Evolutionary conservation across 2,888 invertebrate species (phyloP), one percentile per base, ranked within the genome.

Genomic region (Osmoderma eremita): DNA sequence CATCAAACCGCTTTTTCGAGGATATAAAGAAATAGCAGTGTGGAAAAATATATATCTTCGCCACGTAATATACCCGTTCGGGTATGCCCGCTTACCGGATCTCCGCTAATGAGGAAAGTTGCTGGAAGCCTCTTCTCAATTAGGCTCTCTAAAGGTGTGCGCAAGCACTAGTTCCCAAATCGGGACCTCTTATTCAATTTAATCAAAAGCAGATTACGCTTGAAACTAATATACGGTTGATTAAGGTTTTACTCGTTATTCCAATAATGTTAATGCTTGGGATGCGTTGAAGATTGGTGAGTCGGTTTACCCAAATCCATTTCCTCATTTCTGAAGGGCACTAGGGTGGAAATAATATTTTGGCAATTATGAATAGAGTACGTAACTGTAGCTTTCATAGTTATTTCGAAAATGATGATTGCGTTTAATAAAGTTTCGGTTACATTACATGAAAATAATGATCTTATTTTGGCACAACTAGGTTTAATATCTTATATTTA

Each of bases 121-220:
- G 12, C 42, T 42, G 38, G 53, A 18, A 13, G 30, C 24, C 8
- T 36, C 58, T 58, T 58, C 58, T 58, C 45, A 58, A 58, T 58
- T 58, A 45, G 30, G 45, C 58, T 10, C 30, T 45, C 22, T 20
- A 42, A 17, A 58, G 58, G 13, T 22, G 22, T 12, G 2, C 8
- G 13, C 2, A 45, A 42, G 42, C 17, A 17, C 20, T 15, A 22
- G 6, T 13, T 45, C 45, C 15, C 15, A 22, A n/a, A 30, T 30
- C 30, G 30, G 30, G 24, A 45, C 24, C 24, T 45, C 17, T 38
- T 45, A 58, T 58, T 58, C 22, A 58, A 58, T 58, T 58, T 58
- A 58, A 45, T 58, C 58, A 45, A 58, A 45, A 42, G 42, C 42
- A 58, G 58, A 58, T 58, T 58, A 58, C 22, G 24, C 42, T 42